Evolutionary conservation across 2,113 vertebrate species (phyloP), one percentile per base, ranked within the genome.

Genomic region (Sylvicapra grimmia): DNA sequence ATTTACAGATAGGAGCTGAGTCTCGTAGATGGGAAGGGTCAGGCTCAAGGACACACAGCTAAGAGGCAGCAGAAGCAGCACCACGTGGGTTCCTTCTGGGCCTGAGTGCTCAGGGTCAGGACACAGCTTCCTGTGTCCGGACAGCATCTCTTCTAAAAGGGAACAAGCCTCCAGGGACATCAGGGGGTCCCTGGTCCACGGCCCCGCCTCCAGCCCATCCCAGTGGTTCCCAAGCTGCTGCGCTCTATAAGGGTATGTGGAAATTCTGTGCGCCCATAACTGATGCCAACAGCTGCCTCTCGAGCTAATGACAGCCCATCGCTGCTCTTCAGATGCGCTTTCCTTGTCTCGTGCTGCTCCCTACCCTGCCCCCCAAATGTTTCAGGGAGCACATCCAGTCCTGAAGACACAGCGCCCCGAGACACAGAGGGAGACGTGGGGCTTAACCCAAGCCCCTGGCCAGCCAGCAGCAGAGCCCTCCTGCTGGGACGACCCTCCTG

Each of bases 151-250:
- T 56, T 40, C 27, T 18, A 58, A 91, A 63, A 63, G 29, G 10
- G 8, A 89, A 31, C 12, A 8, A n/a, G 82, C 58, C 68, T 54
- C 0, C 1, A n/a, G 51, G 40, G 49, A 51, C 51, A 29, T 25
- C 10, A 0, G 3, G 10, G 36, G 33, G 16, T 56, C 83, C 79
- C 5, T 23, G 4, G 2, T 54, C 63, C 8, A 0, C 0, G 0
- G n/a, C 29, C 47, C 29, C 4, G 2, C 44, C 59, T 82, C 36
- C 83, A 47, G 15, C 49, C 53, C 14, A 10, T 11, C 49, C 36
- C 53, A 15, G 13, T 4, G 51, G 31, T 31, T n/a, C 72, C 54
- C 58, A 72, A n/a, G 10, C 23, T 3, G 49, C 29, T 5, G 6
- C 29, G 19, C n/a, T 29, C 19, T 6, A 14, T 49, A 49, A 14